phyloP scores from a whole-genome alignment of 2,888 invertebrate species.

The Bruchidius siliquastri region DNA sequence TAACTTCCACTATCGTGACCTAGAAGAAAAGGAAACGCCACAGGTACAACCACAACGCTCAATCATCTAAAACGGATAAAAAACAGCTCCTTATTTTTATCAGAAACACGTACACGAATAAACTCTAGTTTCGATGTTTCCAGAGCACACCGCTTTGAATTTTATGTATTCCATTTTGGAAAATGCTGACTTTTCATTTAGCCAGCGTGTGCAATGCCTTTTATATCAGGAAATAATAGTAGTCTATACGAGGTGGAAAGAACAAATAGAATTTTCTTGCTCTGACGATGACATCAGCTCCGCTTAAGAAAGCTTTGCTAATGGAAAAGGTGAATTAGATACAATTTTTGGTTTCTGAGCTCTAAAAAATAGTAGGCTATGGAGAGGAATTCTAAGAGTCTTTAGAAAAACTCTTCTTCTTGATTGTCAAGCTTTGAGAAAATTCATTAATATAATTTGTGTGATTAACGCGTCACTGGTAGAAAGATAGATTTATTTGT shows the following conservation, averaged over 20 bases:
- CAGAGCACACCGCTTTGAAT: background rate
- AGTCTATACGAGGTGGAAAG: background rate
- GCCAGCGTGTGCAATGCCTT: background rate
- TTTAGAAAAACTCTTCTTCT: too few species aligned
- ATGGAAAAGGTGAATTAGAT: too few species aligned
- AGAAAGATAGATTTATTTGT: too few species aligned
- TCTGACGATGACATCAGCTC: too few species aligned
- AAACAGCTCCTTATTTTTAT: background rate
- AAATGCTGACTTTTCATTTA: background rate
- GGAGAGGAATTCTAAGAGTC: too few species aligned
- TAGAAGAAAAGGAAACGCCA: background rate
- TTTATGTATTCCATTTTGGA: background rate
- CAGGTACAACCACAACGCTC: background rate
- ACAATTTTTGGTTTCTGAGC: too few species aligned
- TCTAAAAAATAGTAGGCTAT: too few species aligned
- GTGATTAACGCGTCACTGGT: too few species aligned
- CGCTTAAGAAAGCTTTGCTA: too few species aligned
- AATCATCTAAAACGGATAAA: background rate
- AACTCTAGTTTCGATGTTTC: background rate
- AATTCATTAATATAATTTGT: too few species aligned
- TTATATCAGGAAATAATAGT: background rate
- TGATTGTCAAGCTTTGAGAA: too few species aligned
- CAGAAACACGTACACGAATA: background rate
- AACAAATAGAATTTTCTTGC: background rate
- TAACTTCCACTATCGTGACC: background rate